A percentile compares a stretch with the other conserved stretches of the same genome.
Conservation (phyloP, 2,797 vertebrate species). For the Scleropages formosus region DNA sequence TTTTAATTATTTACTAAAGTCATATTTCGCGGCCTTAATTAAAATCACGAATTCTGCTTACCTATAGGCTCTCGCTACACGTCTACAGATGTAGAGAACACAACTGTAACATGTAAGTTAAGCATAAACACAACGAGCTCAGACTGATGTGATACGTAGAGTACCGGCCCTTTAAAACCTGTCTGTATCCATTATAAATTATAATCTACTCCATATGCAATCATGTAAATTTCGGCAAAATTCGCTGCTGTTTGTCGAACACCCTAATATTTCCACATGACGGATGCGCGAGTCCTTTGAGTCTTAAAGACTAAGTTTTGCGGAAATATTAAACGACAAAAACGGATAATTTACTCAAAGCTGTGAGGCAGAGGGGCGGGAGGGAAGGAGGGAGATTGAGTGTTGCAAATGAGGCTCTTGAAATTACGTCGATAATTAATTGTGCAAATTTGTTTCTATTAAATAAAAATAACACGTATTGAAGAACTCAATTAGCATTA, state of each 20-base stretch:
- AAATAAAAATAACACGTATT: constrained; percentile 99
- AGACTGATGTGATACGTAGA: background rate
- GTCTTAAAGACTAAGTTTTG: constrained; percentile 36
- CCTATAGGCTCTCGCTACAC: constrained; percentile 65
- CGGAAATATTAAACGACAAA: constrained; percentile 48
- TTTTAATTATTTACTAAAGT: constrained; percentile 54
- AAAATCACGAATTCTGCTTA: constrained; percentile 67
- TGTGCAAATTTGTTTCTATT: constrained; percentile 99
- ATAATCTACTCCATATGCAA: background rate
- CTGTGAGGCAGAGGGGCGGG: constrained; percentile 39
- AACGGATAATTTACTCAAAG: constrained; percentile 48
- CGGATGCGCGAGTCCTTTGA: background rate
- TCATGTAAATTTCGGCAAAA: background rate
- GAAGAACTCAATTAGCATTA: constrained; percentile 99
- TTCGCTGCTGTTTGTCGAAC: background rate
- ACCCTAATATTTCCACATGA: background rate
- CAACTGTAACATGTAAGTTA: background rate
- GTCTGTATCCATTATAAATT: constrained; percentile 5
- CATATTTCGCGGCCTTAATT: constrained; percentile 71
- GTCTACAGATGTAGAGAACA: no score
- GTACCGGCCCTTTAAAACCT: no score
- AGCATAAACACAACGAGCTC: background rate
- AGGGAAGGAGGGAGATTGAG: constrained; percentile 54
- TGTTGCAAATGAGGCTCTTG: constrained; percentile 95
- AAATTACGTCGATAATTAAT: constrained; percentile 99